Evolutionary conservation across 2,113 vertebrate species (phyloP).

Genomic region (Grallaria varia): DNA sequence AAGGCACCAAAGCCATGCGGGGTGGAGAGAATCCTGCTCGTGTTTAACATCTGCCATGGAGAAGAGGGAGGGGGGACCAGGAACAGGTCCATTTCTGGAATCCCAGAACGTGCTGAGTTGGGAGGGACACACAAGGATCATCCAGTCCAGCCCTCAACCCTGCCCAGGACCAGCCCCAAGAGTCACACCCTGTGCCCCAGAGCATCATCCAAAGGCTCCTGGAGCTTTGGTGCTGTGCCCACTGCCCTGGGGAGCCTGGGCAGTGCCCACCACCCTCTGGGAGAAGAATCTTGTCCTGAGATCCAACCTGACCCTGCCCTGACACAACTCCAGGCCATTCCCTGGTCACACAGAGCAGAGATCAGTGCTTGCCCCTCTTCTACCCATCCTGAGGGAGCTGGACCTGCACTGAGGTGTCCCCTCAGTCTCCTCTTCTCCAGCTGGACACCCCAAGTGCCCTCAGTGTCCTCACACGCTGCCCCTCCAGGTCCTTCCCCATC

Average conservation of each 20-base stretch:
- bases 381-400: background rate
- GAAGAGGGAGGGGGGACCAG: background rate
- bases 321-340: background rate
- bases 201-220: background rate
- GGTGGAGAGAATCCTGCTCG: background rate
- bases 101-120: background rate
- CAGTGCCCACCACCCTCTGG: background rate
- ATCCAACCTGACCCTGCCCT: background rate
- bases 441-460: background rate
- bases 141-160: background rate
- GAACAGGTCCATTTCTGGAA: background rate
- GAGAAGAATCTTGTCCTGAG: background rate
- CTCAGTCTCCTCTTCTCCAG: background rate
- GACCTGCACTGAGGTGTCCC: background rate
- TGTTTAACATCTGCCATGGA: background rate
- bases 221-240: background rate
- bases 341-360: background rate
- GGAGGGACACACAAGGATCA: background rate
- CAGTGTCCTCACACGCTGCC: background rate
- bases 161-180: no score
- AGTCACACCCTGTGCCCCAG: background rate
- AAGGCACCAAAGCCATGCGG: background rate
- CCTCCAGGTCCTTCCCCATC: background rate
- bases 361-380: background rate
- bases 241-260: background rate